These are phyloP conservation scores for Drosophila serrata DNA, from an alignment of 1,140 invertebrate species.

Conservation along the genomic window DNA sequence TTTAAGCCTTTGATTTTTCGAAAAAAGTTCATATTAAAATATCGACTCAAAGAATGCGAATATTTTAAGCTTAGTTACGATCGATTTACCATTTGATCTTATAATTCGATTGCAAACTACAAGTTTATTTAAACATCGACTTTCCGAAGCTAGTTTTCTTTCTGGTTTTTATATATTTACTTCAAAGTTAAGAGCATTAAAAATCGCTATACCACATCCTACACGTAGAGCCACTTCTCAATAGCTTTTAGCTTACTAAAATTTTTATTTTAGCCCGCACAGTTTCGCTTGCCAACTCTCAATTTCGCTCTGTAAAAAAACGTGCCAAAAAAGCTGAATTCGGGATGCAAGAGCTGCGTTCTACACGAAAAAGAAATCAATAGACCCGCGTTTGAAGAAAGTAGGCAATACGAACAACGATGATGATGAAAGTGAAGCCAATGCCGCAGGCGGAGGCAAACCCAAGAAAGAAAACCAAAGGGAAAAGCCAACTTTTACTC, in stretches of 20 bases:
- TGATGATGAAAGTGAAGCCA: conserved; percentile 59
- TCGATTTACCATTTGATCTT: too few species aligned
- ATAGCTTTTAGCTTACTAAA: conserved; percentile 45
- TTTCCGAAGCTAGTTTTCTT: too few species aligned
- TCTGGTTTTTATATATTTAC: background rate
- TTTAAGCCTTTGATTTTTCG: too few species aligned
- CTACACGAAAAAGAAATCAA: conserved; percentile 49
- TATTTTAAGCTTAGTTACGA: too few species aligned
- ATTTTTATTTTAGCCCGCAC: conserved; percentile 58
- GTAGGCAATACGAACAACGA: conserved; percentile 44
- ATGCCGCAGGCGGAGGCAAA: conserved; percentile 52
- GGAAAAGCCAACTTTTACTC: conserved; percentile 37
- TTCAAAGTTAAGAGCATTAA: conserved; percentile 19
- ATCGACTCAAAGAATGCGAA: too few species aligned
- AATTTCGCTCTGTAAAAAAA: conserved; percentile 21
- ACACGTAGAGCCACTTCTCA: conserved; percentile 7
- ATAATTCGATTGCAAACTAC: too few species aligned
- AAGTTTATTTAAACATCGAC: too few species aligned
- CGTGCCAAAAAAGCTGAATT: conserved; percentile 48
- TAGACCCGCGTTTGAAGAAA: conserved; percentile 33
- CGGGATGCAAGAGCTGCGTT: conserved; percentile 1
- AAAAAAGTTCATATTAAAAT: too few species aligned
- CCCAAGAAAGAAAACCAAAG: conserved; percentile 33
- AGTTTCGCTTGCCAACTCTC: conserved; percentile 54
- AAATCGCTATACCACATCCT: background rate